These are phyloP conservation scores for Ictalurus punctatus DNA, from an alignment of 2,113 vertebrate species.

Conservation along the genomic window DNA sequence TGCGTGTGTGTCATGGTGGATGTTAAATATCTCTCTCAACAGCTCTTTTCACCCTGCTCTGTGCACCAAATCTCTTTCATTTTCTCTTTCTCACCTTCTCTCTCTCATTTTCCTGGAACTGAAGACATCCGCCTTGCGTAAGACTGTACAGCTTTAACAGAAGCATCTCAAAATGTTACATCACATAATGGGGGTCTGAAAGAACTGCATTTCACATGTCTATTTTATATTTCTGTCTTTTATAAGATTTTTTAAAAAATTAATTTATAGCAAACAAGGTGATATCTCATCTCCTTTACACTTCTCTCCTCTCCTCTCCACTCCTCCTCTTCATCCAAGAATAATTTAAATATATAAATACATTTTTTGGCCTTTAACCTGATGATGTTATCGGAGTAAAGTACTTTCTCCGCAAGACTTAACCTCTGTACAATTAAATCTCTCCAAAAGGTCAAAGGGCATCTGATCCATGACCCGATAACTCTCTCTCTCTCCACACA, in stretches of 20 bases:
- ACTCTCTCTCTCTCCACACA: not conserved
- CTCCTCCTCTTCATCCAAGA: not conserved
- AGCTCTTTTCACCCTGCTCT: not conserved
- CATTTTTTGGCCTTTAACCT: not conserved
- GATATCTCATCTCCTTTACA: too few species aligned
- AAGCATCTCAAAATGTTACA: not conserved
- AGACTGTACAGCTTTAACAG: not conserved
- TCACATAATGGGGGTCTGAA: not conserved
- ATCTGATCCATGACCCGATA: not conserved
- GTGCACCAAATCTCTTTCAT: not conserved
- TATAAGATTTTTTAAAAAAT: too few species aligned
- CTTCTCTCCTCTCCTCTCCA: not conserved
- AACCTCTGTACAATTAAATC: not conserved
- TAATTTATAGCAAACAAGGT: not conserved
- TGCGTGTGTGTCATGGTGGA: not conserved
- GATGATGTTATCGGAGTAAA: not conserved
- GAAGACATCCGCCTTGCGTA: not conserved
- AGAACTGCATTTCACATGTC: too few species aligned
- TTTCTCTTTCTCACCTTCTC: not conserved
- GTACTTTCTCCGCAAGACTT: not conserved
- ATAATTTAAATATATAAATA: not conserved
- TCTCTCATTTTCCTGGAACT: not conserved
- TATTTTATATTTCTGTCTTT: too few species aligned
- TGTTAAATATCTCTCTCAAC: conserved; percentile 4
- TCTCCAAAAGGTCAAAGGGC: not conserved